Evolutionary conservation across 37 sponge, comb jelly and placozoan genomes (phyloP).

Genomic region (Crambe crambe): DNA sequence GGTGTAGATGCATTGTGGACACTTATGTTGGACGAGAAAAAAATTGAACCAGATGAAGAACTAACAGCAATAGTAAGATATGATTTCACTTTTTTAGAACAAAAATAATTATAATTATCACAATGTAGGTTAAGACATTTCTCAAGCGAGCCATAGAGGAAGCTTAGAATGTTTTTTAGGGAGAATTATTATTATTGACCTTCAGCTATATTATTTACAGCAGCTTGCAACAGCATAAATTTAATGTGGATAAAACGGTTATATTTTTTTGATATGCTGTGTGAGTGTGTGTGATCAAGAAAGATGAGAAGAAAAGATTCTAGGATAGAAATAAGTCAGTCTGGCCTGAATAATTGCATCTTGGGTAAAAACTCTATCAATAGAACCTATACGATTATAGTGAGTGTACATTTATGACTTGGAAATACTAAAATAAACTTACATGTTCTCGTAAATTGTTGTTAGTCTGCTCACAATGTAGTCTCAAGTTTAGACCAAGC

Average conservation of each 20-base stretch:
- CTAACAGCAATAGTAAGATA: slow-evolving; percentile 34
- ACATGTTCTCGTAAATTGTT: slow-evolving; percentile 80
- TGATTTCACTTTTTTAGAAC: neutral
- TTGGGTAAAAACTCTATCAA: slow-evolving; percentile 78
- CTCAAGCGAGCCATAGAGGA: neutral
- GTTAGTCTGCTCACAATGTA: slow-evolving; percentile 66
- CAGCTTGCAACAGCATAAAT: too few relatives aligned
- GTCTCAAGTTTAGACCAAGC: slow-evolving; percentile 76
- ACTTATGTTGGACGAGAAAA: slow-evolving; percentile 41
- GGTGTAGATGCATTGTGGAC: slow-evolving; percentile 56
- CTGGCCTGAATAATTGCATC: slow-evolving; percentile 54
- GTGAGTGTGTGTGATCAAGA: too few relatives aligned
- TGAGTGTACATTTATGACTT: neutral
- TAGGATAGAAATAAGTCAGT: slow-evolving; percentile 58
- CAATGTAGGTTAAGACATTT: slow-evolving; percentile 3
- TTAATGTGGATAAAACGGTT: too few relatives aligned
- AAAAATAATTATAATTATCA: neutral
- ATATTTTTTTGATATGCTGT: too few relatives aligned
- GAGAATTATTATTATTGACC: too few relatives aligned
- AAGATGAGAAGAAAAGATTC: too few relatives aligned
- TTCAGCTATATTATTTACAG: too few relatives aligned
- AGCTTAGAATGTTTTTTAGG: neutral
- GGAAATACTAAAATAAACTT: slow-evolving; percentile 12
- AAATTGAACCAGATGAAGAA: slow-evolving; percentile 54
- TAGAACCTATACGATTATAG: slow-evolving; percentile 52